Base-by-base conservation (phyloP, 2,888 invertebrate genomes). In the Apodemia duryi region DNA sequence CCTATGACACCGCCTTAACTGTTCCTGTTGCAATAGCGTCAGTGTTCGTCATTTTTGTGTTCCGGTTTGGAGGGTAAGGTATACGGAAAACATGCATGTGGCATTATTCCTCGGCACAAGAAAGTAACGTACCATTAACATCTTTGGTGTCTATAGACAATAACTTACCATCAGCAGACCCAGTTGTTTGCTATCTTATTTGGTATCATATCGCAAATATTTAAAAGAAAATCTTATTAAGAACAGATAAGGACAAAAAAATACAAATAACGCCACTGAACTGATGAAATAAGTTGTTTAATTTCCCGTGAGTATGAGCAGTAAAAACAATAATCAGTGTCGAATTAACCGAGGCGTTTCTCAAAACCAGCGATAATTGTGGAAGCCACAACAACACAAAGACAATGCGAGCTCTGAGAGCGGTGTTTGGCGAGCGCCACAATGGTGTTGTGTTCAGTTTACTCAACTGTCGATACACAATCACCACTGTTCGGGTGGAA, bases 331-430 rank as follows among this genome's bases (percentile, higher is more conserved):
- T 57, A 57, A 57, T 32, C 28, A 10, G 13, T 13, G 57, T 32
- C 4, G 57, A 32, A 11, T 57, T 57, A 32, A 57, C 11, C 57
- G 32, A 57, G 11, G 13, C 28, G 57, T 57, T 57, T 57, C 57
- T 57, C 57, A 57, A 57, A 57, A 57, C 57, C 57, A 29, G 29
- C 32, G 32, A 32, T 32, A 57, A 57, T 57, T 32, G 57, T 57
- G 29, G 11, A 54, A 57, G 57, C 32, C 51, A 21, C 51, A 51
- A 51, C 51, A 46, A 5, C 5, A 6, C 54, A 21, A 52, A 57
- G 57, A 57, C 57, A 57, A 57, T 57, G 29, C 54, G 10, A 54
- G 32, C 57, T 21, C 11, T 5, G 32, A 57, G 6, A 10, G 10
- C 57, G 32, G 13, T 57, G 32, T 32, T 32, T 29, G 57, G 10